phyloP scores from a whole-genome alignment of 2,797 vertebrate species.

The Apogon talboti region DNA sequence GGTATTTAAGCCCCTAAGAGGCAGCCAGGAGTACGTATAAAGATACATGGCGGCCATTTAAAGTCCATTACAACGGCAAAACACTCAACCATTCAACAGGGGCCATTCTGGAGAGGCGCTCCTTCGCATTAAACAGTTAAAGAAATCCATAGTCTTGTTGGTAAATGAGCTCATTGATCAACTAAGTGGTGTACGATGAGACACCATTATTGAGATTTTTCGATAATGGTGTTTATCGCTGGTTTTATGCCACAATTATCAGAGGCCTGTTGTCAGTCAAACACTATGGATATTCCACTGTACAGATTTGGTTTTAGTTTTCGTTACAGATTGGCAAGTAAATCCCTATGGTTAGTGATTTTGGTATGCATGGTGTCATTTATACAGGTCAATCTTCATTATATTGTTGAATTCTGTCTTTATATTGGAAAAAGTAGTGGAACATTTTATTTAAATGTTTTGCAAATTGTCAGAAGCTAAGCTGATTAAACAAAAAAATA shows the following conservation, averaged over 20 bases:
- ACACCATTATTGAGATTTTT: conserved; percentile 8
- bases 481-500: too few relatives aligned
- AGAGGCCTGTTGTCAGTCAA: conserved; percentile 12
- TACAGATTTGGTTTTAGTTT: not conserved
- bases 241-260: conserved; percentile 12
- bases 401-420: too few relatives aligned
- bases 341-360: too few relatives aligned
- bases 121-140: conserved; percentile 42
- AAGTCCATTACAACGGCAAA: conserved; percentile 65
- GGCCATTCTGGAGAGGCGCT: conserved; percentile 34
- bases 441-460: too few relatives aligned
- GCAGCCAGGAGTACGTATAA: conserved; percentile 45
- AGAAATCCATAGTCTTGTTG: conserved; percentile 35
- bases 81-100: conserved; percentile 21
- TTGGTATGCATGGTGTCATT: too few relatives aligned
- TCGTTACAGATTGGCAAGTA: not conserved
- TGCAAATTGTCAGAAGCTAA: too few relatives aligned
- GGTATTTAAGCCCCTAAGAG: conserved; percentile 38
- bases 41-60: conserved; percentile 72
- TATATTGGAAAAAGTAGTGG: too few relatives aligned
- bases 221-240: not conserved
- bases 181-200: conserved; percentile 12
- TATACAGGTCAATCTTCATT: too few relatives aligned
- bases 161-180: conserved; percentile 59
- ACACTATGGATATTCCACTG: not conserved